A percentile compares a stretch with the other conserved stretches of the same genome.
These are phyloP conservation scores for Gavialis gangeticus DNA, from an alignment of 2,113 vertebrate species.

Conservation along the genomic window DNA sequence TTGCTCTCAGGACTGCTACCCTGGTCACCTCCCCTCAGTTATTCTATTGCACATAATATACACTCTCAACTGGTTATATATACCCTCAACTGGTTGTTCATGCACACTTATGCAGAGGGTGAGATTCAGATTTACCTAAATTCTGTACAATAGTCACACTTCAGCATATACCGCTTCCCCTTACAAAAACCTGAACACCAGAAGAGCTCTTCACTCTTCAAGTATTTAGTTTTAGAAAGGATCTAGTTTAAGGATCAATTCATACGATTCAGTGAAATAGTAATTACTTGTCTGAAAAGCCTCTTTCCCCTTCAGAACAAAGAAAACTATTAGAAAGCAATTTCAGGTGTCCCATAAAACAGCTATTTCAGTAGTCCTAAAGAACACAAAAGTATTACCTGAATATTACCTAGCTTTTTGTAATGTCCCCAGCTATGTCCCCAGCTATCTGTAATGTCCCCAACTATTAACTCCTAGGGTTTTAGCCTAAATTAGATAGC, in stretches of 20 bases:
- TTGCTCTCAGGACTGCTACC: no score
- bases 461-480: neutral
- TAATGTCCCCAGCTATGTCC: neutral
- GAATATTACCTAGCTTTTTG: neutral
- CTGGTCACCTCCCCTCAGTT: neutral
- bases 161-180: neutral
- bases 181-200: neutral
- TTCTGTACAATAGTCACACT: neutral
- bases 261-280: neutral
- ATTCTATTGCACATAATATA: neutral
- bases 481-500: slow-evolving; percentile 12
- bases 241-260: slow-evolving; percentile 16
- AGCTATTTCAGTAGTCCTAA: neutral
- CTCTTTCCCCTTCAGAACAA: neutral
- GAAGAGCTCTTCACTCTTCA: neutral
- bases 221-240: neutral
- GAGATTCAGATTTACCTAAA: neutral
- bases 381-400: neutral
- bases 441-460: neutral
- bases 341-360: neutral
- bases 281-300: neutral
- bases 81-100: neutral
- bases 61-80: neutral
- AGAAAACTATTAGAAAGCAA: neutral
- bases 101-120: neutral